Base-by-base conservation (phyloP, 1,140 invertebrate genomes). In the Dolichoris vasculosae region DNA sequence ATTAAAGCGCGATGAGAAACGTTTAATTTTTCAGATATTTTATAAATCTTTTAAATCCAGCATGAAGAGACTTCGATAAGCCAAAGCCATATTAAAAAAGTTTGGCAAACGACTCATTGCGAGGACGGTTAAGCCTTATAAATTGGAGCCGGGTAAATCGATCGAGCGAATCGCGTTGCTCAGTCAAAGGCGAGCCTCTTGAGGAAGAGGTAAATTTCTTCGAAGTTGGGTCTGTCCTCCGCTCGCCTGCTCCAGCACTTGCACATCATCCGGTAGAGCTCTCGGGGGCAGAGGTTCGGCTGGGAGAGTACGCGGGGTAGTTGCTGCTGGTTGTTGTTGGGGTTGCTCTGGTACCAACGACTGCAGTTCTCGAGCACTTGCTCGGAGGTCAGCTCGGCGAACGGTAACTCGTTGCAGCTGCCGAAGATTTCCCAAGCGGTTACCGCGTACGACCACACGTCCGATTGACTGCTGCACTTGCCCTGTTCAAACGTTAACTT, bases 391-490 rank as follows among this genome's bases (percentile, higher is more conserved):
- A 97, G 93, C 86, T 97, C 96, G 9, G 96, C 95, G 87, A 95
- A 96, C 0, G 97, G 97, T 87, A 95, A 94, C 63, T 96, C 95
- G n/a, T 94, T 94, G 91, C 96, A 97, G 80, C 95, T 94, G 80
- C 95, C 96, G 32, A 97, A 94, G n/a, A 97, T 95, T 89, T 97
- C 96, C 96, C 96, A 97, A 26, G 96, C 92, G 0, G 96, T 96
- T 9, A 97, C 95, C 0, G 96, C 96, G 88, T 97, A 97, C 0
- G 96, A 95, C 96, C 96, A 97, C 3, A 97, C 96, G 89, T 97
- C 96, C 75, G 96, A 95, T 82, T 95, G 95, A 9, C 95, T 95
- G 69, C 95, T 96, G 89, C 95, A 95, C 89, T 96, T 95, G 20
- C 96, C 96, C 96, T 97, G 90, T 26, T 26, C 75, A 83, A 79